A percentile compares a stretch with the other conserved stretches of the same genome.
Evolutionary conservation across 2,888 invertebrate species (phyloP).

Genomic region (Hydropsyche betteni): DNA sequence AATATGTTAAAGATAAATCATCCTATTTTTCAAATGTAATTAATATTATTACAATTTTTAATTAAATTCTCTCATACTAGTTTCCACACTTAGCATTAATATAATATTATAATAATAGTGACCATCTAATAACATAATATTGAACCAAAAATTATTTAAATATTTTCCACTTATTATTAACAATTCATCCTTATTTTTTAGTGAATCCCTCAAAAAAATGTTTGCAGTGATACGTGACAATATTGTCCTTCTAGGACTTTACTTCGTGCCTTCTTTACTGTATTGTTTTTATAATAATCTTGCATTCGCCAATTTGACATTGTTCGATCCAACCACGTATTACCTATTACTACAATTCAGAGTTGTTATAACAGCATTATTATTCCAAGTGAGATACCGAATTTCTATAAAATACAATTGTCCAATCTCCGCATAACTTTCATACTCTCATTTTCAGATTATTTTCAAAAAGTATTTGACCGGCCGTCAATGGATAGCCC

Average conservation of each 20-base stretch:
- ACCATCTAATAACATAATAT: slow-evolving; percentile 6
- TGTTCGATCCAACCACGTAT: slow-evolving; percentile 95
- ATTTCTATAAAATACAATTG: neutral
- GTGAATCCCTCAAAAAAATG: slow-evolving; percentile 67
- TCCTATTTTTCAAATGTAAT: too few species aligned
- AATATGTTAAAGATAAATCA: too few species aligned
- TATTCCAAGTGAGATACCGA: slow-evolving; percentile 81
- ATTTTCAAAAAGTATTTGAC: slow-evolving; percentile 86
- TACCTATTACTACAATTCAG: slow-evolving; percentile 89
- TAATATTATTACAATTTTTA: too few species aligned
- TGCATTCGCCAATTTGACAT: slow-evolving; percentile 87
- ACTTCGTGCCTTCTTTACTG: slow-evolving; percentile 89
- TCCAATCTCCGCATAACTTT: neutral
- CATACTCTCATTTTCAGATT: slow-evolving; percentile 67
- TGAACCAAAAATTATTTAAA: slow-evolving; percentile 1
- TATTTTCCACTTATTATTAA: too few species aligned
- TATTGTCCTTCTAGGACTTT: slow-evolving; percentile 75
- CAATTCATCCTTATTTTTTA: slow-evolving; percentile 61
- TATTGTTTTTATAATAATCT: slow-evolving; percentile 96
- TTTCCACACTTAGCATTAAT: too few species aligned
- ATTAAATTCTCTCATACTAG: too few species aligned
- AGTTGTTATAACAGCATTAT: slow-evolving; percentile 89
- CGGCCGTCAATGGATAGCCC: slow-evolving; percentile 86
- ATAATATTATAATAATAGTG: slow-evolving; percentile 18
- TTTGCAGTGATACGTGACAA: slow-evolving; percentile 68